A percentile compares a stretch with the other conserved stretches of the same genome.
phyloP scores from a whole-genome alignment of 2,888 invertebrate species.

The Cartodere bifasciata region DNA sequence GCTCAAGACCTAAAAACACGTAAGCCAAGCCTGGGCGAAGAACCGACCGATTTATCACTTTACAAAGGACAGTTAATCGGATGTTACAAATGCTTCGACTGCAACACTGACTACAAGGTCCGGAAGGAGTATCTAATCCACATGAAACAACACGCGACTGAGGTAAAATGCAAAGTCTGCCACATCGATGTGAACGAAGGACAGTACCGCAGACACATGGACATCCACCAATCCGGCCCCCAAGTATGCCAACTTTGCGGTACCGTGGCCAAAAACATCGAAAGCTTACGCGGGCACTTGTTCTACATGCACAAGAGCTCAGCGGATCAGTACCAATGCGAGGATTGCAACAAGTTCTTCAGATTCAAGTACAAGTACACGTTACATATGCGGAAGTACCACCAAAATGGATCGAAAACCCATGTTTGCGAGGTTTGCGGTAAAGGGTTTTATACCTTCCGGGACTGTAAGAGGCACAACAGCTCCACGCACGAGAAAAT shows the following conservation, averaged over 20 bases:
- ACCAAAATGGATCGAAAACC: conserved; percentile 16
- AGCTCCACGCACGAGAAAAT: conserved; percentile 24
- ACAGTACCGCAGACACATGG: conserved; percentile 25
- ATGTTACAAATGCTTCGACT: conserved; percentile 12
- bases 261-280: conserved; percentile 25
- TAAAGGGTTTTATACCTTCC: conserved; percentile 15
- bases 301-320: conserved; percentile 25
- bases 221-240: conserved; percentile 22
- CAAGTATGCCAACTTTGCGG: conserved; percentile 28
- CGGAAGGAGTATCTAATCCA: conserved; percentile 16
- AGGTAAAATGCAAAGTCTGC: conserved; percentile 25
- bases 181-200: conserved; percentile 20
- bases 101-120: conserved; percentile 12
- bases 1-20: not conserved
- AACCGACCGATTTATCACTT: no score
- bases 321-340: conserved; percentile 23
- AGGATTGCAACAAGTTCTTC: conserved; percentile 24
- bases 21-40: conserved; percentile 1
- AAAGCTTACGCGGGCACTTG: conserved; percentile 27
- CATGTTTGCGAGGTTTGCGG: conserved; percentile 3
- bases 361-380: conserved; percentile 23
- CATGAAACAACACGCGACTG: conserved; percentile 22
- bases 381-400: conserved; percentile 25
- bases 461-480: conserved; percentile 22
- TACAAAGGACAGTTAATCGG: not conserved